Base-by-base conservation (phyloP, 1,140 invertebrate genomes). In the Oreohelix idahoensis region DNA sequence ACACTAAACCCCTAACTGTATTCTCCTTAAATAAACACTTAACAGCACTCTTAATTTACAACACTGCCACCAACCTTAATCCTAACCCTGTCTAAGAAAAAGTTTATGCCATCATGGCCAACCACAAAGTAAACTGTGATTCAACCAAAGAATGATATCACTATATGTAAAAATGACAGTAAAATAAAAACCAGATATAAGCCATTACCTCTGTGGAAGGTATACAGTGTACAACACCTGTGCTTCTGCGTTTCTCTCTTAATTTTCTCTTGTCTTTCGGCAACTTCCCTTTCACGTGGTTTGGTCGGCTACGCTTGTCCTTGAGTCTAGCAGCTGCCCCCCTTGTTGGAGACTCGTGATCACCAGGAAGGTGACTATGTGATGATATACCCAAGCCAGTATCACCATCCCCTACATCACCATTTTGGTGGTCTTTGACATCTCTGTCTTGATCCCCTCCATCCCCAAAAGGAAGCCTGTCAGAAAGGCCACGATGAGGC, bases 261-360 rank as follows among this genome's bases (percentile, higher is more conserved):
- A 95, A 90, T 89, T 95, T 95, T 86, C 94, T 92, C 80, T 94
- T 93, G 87, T 95, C 95, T 75, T 95, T 93, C 83, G 93, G 94
- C 86, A 91, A 86, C 86, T 94, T 94, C 29, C 93, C 94, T 89
- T 94, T 94, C 84, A 94, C 89, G 84, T 94, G 94, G 86, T 94
- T 94, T 78, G 94, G 92, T 88, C 94, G 81, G 39, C 86, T 87
- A 45, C 92, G 84, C 86, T 94, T 94, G 73, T 94, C 93, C 84
- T 94, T 94, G 8, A 90, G 87, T 74, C 93, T 81, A 70, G 85
- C 85, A 5, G 87, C 88, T 13, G 89, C 85, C 10, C 92, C 90
- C 84, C 94, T 93, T 11, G 94, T 93, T 35, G 94, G 93, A 4
- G 93, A 93, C 71, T 94, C 94, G 86, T 94, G 94, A 66, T 94